Conservation (phyloP, 2,888 invertebrate species). For the Peribatodes rhomboidaria region DNA sequence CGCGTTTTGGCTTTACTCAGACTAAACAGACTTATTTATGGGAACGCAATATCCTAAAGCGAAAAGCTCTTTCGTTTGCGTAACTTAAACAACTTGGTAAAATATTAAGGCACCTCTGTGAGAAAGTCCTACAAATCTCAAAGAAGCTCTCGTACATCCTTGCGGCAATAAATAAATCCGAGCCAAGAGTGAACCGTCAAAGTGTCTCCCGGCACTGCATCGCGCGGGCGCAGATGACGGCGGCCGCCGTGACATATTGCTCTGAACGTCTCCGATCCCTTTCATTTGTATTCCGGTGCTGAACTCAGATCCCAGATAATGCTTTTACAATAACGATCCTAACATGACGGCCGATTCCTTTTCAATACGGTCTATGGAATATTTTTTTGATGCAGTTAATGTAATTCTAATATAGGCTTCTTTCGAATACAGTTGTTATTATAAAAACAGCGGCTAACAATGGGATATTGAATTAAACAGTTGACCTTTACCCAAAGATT, state of each 20-base stretch:
- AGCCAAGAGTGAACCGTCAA: conserved; percentile 36
- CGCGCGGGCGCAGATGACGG: conserved; percentile 49
- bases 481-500: conserved; percentile 46
- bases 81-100: conserved; percentile 15
- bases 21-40: neutral
- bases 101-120: conserved; percentile 14
- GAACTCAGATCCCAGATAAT: conserved; percentile 77
- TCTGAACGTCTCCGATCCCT: conserved; percentile 66
- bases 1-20: too few relatives aligned
- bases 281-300: conserved; percentile 77
- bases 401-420: conserved; percentile 36
- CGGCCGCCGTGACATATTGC: conserved; percentile 76
- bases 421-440: conserved; percentile 21
- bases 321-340: conserved; percentile 81
- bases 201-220: conserved; percentile 41
- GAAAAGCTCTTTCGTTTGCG: conserved; percentile 12
- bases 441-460: conserved; percentile 49
- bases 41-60: neutral
- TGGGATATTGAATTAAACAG: conserved; percentile 43
- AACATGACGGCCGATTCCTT: conserved; percentile 75
- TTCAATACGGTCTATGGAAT: conserved; percentile 60
- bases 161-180: conserved; percentile 38
- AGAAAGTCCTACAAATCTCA: conserved; percentile 18
- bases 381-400: conserved; percentile 33
- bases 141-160: conserved; percentile 26